phyloP scores from a whole-genome alignment of 2,797 vertebrate genomes.

The Rhinatrema bivittatum region DNA sequence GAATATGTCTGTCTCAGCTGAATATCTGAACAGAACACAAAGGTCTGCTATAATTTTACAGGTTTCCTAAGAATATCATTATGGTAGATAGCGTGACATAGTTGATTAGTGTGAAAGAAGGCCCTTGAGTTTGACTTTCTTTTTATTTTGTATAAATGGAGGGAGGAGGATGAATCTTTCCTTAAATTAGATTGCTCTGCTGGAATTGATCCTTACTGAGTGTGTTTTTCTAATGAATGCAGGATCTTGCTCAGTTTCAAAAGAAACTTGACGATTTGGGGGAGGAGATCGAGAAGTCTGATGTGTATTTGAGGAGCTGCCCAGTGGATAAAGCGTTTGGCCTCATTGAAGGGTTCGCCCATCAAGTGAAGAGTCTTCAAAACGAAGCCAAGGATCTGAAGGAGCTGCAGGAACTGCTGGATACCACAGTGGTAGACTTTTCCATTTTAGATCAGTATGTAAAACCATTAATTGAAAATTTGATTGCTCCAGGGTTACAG shows the following conservation, averaged over 20 bases:
- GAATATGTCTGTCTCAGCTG: too few relatives aligned
- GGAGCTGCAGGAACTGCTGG: conserved; percentile 16
- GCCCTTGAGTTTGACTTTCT: too few relatives aligned
- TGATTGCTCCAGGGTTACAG: too few relatives aligned
- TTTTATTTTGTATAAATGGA: too few relatives aligned
- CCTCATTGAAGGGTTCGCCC: conserved; percentile 2
- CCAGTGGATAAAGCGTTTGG: conserved; percentile 1
- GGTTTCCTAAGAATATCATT: too few relatives aligned
- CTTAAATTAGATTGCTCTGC: too few relatives aligned
- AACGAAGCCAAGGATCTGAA: conserved; percentile 15
- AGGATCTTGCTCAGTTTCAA: conserved; percentile 13
- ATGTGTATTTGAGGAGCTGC: conserved; percentile 6
- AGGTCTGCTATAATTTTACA: too few relatives aligned
- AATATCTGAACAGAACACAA: too few relatives aligned
- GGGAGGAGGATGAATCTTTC: neutral
- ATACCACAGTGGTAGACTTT: conserved; percentile 16
- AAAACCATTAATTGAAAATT: too few relatives aligned
- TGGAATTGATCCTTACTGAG: too few relatives aligned
- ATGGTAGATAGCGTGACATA: neutral
- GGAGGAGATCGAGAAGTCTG: conserved; percentile 4
- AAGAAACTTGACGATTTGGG: conserved; percentile 7
- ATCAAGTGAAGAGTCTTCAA: neutral
- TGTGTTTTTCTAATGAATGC: neutral
- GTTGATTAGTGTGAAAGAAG: too few relatives aligned
- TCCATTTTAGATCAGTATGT: conserved; percentile 11